A percentile compares a stretch with the other conserved stretches of the same genome.
These are phyloP conservation scores for Ophiodon elongatus DNA, from an alignment of 2,113 vertebrate genomes.

Conservation along the genomic window DNA sequence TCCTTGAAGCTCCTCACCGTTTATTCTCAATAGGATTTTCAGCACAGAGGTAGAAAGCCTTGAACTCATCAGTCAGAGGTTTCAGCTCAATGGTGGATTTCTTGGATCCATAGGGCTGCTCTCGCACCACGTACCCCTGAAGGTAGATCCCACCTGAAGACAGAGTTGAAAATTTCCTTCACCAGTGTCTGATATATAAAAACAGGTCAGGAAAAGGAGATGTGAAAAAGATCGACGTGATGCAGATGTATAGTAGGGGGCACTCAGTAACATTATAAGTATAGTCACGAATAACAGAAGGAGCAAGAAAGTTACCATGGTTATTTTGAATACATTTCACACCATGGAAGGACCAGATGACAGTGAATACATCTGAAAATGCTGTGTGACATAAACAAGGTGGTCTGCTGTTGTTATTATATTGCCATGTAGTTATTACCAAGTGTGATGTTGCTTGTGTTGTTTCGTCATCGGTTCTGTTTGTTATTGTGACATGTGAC, in stretches of 20 bases:
- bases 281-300: no score
- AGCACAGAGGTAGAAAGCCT: slow-evolving; percentile 91
- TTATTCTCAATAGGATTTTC: slow-evolving; percentile 91
- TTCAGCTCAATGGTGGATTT: slow-evolving; percentile 91
- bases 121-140: slow-evolving; percentile 90
- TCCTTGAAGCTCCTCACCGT: slow-evolving; percentile 79
- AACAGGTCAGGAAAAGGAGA: neutral
- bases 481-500: no score
- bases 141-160: slow-evolving; percentile 91
- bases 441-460: no score
- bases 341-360: neutral
- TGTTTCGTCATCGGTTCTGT: no score
- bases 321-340: neutral
- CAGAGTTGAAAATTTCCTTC: neutral
- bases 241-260: neutral
- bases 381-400: no score
- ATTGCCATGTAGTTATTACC: no score
- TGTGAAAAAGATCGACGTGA: neutral
- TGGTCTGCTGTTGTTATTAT: no score
- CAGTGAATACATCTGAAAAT: neutral
- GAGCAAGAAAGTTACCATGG: no score
- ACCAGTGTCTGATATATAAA: neutral
- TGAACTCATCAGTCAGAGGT: slow-evolving; percentile 92
- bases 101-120: slow-evolving; percentile 87
- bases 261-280: neutral